Evolutionary conservation across 2,797 vertebrate species (phyloP).

Genomic region (Catostomus latipinnis): DNA sequence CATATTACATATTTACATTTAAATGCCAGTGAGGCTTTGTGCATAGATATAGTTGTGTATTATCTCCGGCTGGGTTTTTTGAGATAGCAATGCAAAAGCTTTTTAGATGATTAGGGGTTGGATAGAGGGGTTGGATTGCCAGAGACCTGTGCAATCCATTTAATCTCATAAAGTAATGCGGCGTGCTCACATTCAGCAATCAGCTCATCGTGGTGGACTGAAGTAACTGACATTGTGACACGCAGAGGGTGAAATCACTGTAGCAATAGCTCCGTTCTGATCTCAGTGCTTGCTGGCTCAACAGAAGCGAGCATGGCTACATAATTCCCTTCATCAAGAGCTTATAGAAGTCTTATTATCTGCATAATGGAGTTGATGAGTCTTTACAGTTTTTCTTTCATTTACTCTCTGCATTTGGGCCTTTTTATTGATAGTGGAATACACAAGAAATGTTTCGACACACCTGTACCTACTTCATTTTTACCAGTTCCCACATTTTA

Average conservation of each 20-base stretch:
- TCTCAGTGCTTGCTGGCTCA: conserved; percentile 40
- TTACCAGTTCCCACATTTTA: no score
- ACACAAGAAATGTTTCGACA: no score
- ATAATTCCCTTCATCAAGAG: not conserved
- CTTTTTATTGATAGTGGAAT: no score
- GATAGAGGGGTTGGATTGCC: conserved; percentile 26
- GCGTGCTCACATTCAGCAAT: conserved; percentile 42
- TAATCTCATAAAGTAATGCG: conserved; percentile 48
- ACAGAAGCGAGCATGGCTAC: conserved; percentile 34
- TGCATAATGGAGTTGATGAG: not conserved
- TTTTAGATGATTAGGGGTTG: conserved; percentile 46
- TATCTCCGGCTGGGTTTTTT: conserved; percentile 16
- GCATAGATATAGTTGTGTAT: conserved; percentile 13
- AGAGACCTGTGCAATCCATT: conserved; percentile 34
- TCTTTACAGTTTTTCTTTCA: conserved; percentile 11
- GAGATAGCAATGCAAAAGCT: conserved; percentile 39
- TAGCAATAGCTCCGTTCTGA: conserved; percentile 33
- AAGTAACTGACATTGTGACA: conserved; percentile 52
- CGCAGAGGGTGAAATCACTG: conserved; percentile 51
- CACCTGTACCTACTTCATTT: no score
- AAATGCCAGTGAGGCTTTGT: conserved; percentile 55
- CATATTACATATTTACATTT: conserved; percentile 58
- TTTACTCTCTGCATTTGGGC: not conserved
- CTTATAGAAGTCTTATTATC: not conserved
- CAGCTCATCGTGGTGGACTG: conserved; percentile 46